A percentile compares a stretch with the other conserved stretches of the same genome.
Evolutionary conservation across 2,888 invertebrate genomes (phyloP).

Genomic region (Quadroppia sp.): DNA sequence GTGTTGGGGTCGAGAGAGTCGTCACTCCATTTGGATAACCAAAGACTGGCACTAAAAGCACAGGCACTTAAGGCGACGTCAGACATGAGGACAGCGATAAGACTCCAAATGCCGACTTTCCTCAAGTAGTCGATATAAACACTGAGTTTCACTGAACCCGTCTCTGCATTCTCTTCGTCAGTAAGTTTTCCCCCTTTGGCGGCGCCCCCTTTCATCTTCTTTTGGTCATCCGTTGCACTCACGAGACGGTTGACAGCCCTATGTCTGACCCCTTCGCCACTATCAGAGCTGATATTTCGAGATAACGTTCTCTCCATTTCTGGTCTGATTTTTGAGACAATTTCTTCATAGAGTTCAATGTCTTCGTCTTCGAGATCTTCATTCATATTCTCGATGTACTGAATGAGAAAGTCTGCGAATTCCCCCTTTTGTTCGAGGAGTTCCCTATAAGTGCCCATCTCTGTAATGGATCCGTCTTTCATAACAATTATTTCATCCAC

Average conservation of each 20-base stretch:
- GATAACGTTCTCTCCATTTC: conserved; percentile 16
- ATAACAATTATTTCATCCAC: conserved; percentile 85
- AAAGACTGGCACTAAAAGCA: conserved; percentile 41
- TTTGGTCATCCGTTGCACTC: neutral
- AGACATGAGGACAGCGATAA: conserved; percentile 30
- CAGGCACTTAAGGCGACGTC: conserved; percentile 33
- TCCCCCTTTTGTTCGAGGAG: conserved; percentile 69
- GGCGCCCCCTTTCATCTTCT: neutral
- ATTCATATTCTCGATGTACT: conserved; percentile 50
- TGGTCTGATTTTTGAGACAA: conserved; percentile 18
- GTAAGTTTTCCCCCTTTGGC: conserved; percentile 43
- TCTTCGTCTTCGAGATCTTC: conserved; percentile 17
- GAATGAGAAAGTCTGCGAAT: conserved; percentile 58
- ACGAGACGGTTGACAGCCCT: neutral
- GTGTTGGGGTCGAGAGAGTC: conserved; percentile 45
- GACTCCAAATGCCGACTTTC: conserved; percentile 38
- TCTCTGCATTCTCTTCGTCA: conserved; percentile 55
- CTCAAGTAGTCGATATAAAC: conserved; percentile 42
- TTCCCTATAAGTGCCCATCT: conserved; percentile 82
- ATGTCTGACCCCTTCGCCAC: conserved; percentile 12
- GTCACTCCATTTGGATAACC: conserved; percentile 49
- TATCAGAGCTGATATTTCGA: conserved; percentile 12
- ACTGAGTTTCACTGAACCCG: conserved; percentile 46
- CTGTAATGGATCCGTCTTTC: conserved; percentile 77
- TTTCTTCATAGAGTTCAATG: conserved; percentile 24